phyloP scores from a whole-genome alignment of 2,797 vertebrate species.

The Neosilurus mollespiculum region DNA sequence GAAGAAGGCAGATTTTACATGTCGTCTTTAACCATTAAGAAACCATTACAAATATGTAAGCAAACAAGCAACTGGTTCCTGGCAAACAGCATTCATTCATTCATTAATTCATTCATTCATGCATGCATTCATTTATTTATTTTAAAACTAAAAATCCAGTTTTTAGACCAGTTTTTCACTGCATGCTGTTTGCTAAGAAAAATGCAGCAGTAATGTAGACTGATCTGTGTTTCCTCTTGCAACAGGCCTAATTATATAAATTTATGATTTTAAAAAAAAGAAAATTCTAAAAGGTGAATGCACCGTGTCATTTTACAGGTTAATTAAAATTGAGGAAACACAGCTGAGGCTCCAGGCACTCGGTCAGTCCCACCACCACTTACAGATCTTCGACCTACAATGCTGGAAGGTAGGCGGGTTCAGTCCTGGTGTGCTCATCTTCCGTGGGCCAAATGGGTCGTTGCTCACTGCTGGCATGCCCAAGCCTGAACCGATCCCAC shows the following conservation, averaged over 20 bases:
- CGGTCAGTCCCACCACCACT: conserved; percentile 89
- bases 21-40: background rate
- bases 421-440: conserved; percentile 97
- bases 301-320: too few relatives aligned
- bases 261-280: background rate
- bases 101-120: background rate
- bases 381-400: conserved; percentile 98
- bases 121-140: too few relatives aligned
- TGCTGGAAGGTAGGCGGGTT: conserved; percentile 99
- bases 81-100: conserved; percentile 15
- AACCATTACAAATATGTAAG: background rate
- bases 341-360: conserved; percentile 74
- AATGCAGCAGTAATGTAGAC: conserved; percentile 69
- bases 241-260: background rate
- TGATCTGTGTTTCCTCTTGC: conserved; percentile 72
- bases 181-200: conserved; percentile 62
- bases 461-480: conserved; percentile 91
- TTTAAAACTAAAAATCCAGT: background rate
- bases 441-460: conserved; percentile 93
- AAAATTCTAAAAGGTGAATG: background rate
- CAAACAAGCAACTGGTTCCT: background rate
- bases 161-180: background rate
- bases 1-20: background rate
- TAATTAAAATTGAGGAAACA: conserved; percentile 61
- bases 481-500: conserved; percentile 88